These are phyloP conservation scores for Sandelia bainsii DNA, from an alignment of 2,797 vertebrate genomes.

Conservation along the genomic window DNA sequence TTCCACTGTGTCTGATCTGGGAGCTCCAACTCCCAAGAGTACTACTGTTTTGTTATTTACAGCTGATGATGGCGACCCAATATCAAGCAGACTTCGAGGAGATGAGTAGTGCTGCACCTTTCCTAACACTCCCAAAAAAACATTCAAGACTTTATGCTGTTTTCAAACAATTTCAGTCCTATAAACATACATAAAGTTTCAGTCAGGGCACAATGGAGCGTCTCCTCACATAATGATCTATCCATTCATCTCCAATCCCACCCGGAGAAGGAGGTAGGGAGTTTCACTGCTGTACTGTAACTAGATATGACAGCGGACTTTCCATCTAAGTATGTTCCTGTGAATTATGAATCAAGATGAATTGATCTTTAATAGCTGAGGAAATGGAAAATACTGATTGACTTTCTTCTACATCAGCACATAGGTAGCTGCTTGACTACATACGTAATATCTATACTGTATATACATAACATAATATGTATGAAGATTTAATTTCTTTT, in stretches of 20 bases:
- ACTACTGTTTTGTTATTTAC: conserved; percentile 43
- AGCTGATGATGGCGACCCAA: neutral
- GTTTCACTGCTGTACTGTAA: neutral
- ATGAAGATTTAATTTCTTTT: neutral
- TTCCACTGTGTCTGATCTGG: conserved; percentile 11
- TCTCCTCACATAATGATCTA: conserved; percentile 38
- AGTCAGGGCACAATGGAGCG: conserved; percentile 13
- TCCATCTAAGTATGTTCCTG: conserved; percentile 26
- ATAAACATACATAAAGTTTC: no score
- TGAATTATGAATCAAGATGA: conserved; percentile 35
- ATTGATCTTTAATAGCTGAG: conserved; percentile 25
- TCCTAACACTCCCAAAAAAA: conserved; percentile 12
- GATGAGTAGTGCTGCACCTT: conserved; percentile 23
- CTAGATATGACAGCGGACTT: conserved; percentile 15
- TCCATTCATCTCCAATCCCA: conserved; percentile 31
- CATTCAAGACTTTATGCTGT: neutral
- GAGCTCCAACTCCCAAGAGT: conserved; percentile 9
- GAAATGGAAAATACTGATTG: conserved; percentile 23
- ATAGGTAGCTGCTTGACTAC: neutral
- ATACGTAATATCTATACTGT: neutral
- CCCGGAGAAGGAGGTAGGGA: neutral
- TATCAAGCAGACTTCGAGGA: conserved; percentile 15
- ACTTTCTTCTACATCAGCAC: neutral
- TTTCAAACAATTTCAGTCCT: conserved; percentile 25
- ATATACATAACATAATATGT: neutral